A percentile compares a stretch with the other conserved stretches of the same genome.
Evolutionary conservation across 2,888 invertebrate genomes (phyloP).

Genomic region (Arenicola marina): DNA sequence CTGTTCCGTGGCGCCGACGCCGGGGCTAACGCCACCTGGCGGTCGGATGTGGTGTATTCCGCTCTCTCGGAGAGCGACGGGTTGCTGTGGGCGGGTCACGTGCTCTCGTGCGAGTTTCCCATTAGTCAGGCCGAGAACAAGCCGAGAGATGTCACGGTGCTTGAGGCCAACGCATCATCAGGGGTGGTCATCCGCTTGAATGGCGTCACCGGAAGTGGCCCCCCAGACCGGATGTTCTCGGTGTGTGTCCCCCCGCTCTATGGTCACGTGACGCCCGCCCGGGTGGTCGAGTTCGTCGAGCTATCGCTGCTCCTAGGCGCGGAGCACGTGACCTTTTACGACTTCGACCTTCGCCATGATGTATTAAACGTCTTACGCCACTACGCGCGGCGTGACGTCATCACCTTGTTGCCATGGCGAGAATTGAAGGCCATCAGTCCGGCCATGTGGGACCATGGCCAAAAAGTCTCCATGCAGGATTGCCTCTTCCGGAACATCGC

Average conservation of each 20-base stretch:
- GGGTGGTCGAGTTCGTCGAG: conserved; percentile 55
- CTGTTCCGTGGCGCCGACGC: no score
- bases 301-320: conserved; percentile 47
- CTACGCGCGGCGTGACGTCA: conserved; percentile 23
- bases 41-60: no score
- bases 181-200: no score
- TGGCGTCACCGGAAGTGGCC: no score
- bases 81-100: no score
- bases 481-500: no score
- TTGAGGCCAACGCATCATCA: no score
- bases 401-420: conserved; percentile 45
- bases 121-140: no score
- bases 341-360: conserved; percentile 36
- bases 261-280: conserved; percentile 41
- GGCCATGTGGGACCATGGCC: conserved; percentile 56
- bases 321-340: conserved; percentile 48
- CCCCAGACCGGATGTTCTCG: conserved; percentile 34
- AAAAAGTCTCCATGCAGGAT: conserved; percentile 53
- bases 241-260: conserved; percentile 57
- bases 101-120: no score
- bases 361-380: conserved; percentile 27
- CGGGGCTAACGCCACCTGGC: no score
- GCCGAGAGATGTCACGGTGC: no score
- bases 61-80: no score
- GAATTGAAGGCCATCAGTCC: conserved; percentile 35